These are phyloP conservation scores for Hydrolagus colliei DNA, from an alignment of 2,797 vertebrate genomes.

Conservation along the genomic window DNA sequence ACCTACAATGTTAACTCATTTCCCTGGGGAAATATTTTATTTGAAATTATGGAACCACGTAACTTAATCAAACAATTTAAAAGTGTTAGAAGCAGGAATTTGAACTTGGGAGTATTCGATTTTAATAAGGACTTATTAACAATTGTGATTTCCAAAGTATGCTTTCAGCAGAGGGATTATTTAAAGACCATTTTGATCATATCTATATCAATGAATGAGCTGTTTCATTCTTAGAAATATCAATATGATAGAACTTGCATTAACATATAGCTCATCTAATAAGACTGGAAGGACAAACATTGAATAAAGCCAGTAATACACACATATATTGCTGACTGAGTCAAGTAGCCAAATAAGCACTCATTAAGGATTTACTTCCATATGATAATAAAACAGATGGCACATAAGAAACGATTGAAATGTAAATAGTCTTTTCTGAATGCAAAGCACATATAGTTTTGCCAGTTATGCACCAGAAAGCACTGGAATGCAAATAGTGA, in stretches of 20 bases:
- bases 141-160: neutral
- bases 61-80: no score
- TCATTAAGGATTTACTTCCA: neutral
- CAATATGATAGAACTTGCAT: neutral
- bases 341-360: neutral
- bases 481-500: neutral
- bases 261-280: neutral
- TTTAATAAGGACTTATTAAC: conserved; percentile 18
- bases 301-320: neutral
- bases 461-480: neutral
- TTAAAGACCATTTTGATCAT: neutral
- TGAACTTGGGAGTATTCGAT: neutral
- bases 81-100: no score
- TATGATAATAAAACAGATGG: neutral
- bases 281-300: neutral
- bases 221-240: conserved; percentile 1
- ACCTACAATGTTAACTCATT: no score
- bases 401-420: neutral
- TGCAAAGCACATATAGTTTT: neutral
- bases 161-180: neutral
- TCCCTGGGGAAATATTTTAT: no score
- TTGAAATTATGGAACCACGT: no score
- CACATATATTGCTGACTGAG: neutral
- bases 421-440: no score
- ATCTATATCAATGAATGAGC: neutral